These are phyloP conservation scores for Agapostemon virescens DNA, from an alignment of 2,888 invertebrate genomes.

Conservation along the genomic window DNA sequence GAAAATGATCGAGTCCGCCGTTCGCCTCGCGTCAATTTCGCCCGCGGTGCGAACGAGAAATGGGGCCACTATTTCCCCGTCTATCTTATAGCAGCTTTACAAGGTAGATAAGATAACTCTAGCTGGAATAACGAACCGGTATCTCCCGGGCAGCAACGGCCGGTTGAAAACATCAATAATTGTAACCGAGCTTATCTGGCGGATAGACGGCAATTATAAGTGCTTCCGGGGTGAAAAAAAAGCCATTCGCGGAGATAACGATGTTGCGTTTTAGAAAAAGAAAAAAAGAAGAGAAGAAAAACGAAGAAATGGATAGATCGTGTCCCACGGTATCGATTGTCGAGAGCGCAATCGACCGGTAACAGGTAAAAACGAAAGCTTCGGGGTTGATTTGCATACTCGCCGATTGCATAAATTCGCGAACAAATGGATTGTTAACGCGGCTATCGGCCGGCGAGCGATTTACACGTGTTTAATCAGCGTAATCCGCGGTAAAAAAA, in stretches of 20 bases:
- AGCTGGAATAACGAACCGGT: conserved; percentile 48
- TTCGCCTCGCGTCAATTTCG: conserved; percentile 37
- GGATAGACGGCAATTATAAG: conserved; percentile 34
- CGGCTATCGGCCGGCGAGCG: conserved; percentile 6
- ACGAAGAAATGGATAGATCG: conserved; percentile 2
- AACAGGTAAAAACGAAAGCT: conserved; percentile 28
- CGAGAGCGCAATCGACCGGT: not conserved
- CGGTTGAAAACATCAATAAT: conserved; percentile 41
- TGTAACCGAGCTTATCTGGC: conserved; percentile 40
- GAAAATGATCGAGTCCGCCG: conserved; percentile 11
- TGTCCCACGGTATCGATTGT: not conserved
- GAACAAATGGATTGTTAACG: conserved; percentile 35
- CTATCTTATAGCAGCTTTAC: conserved; percentile 47
- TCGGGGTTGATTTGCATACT: conserved; percentile 39
- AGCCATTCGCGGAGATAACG: not conserved
- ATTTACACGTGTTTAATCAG: conserved; percentile 45
- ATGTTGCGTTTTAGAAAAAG: not conserved
- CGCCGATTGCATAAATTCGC: conserved; percentile 25
- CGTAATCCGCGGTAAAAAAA: conserved; percentile 33
- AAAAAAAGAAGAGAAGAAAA: not conserved
- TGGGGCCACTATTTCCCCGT: conserved; percentile 29
- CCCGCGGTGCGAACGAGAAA: conserved; percentile 18
- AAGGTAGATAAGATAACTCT: conserved; percentile 54
- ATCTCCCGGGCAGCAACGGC: conserved; percentile 31
- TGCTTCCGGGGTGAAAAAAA: too few species aligned